phyloP scores from a whole-genome alignment of 2,797 vertebrate species.

The Trichosurus vulpecula region DNA sequence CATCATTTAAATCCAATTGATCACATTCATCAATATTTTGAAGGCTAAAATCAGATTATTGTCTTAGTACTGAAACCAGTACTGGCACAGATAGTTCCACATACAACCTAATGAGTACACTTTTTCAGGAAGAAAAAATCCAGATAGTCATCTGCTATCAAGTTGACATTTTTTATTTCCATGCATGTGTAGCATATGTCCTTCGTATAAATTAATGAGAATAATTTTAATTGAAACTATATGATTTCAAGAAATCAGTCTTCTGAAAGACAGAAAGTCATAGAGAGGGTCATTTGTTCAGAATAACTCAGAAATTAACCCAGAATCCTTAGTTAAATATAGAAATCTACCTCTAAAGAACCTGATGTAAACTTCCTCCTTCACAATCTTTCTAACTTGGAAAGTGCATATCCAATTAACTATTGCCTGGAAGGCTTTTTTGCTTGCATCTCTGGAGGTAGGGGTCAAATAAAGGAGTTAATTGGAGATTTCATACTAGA shows the following conservation, averaged over 20 bases:
- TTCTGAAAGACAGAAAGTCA: not conserved
- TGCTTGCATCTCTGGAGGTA: conserved; percentile 52
- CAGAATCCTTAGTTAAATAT: conserved; percentile 42
- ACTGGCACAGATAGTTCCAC: conserved; percentile 5
- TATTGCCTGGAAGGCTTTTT: conserved; percentile 71
- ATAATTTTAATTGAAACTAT: conserved; percentile 50
- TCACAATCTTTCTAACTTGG: conserved; percentile 52
- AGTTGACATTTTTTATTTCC: conserved; percentile 2
- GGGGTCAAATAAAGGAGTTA: conserved; percentile 74
- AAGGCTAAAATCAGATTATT: not conserved
- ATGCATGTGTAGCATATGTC: not conserved
- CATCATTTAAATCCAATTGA: not conserved
- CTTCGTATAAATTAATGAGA: conserved; percentile 33
- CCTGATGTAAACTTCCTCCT: conserved; percentile 54
- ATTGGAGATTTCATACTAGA: conserved; percentile 72
- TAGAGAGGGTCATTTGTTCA: conserved; percentile 51
- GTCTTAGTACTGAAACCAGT: not conserved
- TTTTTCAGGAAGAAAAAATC: not conserved
- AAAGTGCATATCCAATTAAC: conserved; percentile 68
- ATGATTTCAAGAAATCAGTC: conserved; percentile 43
- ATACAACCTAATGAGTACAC: not conserved
- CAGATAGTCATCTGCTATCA: conserved; percentile 10
- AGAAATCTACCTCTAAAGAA: conserved; percentile 43
- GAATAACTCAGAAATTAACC: conserved; percentile 36
- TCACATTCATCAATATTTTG: not conserved